Conservation (phyloP, 2,888 invertebrate genomes). For the Acanthoscelides obtectus region DNA sequence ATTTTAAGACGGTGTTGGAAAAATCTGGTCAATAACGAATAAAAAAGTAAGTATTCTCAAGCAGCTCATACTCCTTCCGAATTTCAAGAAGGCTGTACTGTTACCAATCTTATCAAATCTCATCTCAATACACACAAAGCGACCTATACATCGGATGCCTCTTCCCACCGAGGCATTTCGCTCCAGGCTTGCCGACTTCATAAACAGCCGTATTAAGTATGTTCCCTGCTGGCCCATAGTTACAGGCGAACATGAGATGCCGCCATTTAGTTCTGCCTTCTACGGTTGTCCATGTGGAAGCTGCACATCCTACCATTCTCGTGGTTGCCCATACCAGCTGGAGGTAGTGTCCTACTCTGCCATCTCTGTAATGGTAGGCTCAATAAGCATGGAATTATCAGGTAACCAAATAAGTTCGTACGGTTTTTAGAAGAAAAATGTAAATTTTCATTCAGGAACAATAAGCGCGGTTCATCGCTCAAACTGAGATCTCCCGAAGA, state of each 20-base stretch:
- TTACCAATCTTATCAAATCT: no score
- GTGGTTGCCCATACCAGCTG: constrained; percentile 44
- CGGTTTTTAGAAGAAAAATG: no score
- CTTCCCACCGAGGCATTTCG: constrained; percentile 29
- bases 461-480: no score
- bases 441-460: no score
- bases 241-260: constrained; percentile 39
- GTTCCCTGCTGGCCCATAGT: constrained; percentile 44
- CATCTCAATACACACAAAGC: constrained; percentile 29
- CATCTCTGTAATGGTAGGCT: constrained; percentile 26
- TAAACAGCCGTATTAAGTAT: constrained; percentile 40
- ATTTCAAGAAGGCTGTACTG: no score
- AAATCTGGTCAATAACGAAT: no score
- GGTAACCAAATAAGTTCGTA: no score
- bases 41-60: no score
- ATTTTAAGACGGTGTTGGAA: no score
- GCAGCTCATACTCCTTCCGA: no score
- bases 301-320: constrained; percentile 39
- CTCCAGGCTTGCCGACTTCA: constrained; percentile 34
- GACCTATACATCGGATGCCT: constrained; percentile 30
- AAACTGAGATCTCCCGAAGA: no score
- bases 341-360: constrained; percentile 42
- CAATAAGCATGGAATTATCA: no score
- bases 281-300: constrained; percentile 32
- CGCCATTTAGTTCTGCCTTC: constrained; percentile 29